phyloP scores from a whole-genome alignment of 2,113 vertebrate genomes.

The Sceloporus undulatus region DNA sequence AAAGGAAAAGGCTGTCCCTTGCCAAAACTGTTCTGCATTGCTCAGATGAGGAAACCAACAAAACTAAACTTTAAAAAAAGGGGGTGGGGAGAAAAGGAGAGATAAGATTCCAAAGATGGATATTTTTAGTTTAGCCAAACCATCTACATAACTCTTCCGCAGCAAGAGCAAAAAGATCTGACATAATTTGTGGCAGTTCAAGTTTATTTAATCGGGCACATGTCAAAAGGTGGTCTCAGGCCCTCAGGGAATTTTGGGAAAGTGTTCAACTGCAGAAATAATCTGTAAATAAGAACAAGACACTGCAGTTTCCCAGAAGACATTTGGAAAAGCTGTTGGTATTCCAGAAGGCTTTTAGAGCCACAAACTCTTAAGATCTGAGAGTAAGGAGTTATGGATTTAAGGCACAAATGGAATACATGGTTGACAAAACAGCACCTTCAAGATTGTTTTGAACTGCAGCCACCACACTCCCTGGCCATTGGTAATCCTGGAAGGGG shows the following conservation, averaged over 20 bases:
- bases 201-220: constrained; percentile 16
- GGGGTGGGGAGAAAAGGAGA: background rate
- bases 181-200: background rate
- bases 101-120: background rate
- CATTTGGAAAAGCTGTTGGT: background rate
- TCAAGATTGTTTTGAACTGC: background rate
- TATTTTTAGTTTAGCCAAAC: constrained; percentile 14
- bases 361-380: background rate
- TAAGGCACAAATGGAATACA: background rate
- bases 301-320: background rate
- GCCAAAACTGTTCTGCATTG: background rate
- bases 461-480: background rate
- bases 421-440: background rate
- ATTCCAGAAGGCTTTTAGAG: background rate
- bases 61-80: background rate
- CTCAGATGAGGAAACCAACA: background rate
- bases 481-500: background rate
- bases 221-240: constrained; percentile 18
- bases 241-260: constrained; percentile 16
- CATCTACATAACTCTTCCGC: background rate
- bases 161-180: background rate
- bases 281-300: background rate
- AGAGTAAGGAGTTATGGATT: background rate
- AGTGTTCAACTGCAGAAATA: background rate
- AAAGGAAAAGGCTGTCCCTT: background rate